Conservation (phyloP, 2,888 invertebrate genomes). For the Watsonalla binaria region DNA sequence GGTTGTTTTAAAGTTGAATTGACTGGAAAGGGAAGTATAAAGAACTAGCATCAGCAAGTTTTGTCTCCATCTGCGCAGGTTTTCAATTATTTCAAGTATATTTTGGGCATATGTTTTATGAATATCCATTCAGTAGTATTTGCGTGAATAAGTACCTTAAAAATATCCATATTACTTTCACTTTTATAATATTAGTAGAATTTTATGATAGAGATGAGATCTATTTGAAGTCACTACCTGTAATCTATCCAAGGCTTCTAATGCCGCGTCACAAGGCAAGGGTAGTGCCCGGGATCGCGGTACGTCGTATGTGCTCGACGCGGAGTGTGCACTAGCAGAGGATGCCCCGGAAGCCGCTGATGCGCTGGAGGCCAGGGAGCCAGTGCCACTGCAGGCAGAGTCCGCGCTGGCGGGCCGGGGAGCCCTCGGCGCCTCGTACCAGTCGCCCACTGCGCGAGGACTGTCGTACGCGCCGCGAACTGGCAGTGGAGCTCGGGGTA, state of each 20-base stretch:
- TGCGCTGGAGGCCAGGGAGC: conserved; percentile 70
- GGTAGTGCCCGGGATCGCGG: conserved; percentile 67
- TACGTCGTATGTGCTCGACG: conserved; percentile 73
- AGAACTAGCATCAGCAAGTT: too few relatives aligned
- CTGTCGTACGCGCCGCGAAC: conserved; percentile 85
- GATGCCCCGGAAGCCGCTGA: conserved; percentile 73
- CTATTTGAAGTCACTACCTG: conserved; percentile 65
- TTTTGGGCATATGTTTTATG: too few relatives aligned
- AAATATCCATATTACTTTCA: too few relatives aligned
- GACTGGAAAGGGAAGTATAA: too few relatives aligned
- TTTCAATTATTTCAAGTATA: too few relatives aligned
- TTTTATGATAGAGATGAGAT: too few relatives aligned
- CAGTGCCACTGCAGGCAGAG: conserved; percentile 76
- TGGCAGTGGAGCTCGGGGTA: conserved; percentile 71
- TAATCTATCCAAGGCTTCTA: conserved; percentile 69
- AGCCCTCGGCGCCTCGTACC: conserved; percentile 72
- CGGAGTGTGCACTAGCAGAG: conserved; percentile 44
- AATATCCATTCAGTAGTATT: too few relatives aligned
- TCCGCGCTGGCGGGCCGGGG: conserved; percentile 77
- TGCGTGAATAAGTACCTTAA: too few relatives aligned
- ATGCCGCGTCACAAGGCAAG: conserved; percentile 70
- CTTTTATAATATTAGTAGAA: too few relatives aligned
- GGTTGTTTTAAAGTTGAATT: too few relatives aligned
- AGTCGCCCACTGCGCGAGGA: conserved; percentile 60
- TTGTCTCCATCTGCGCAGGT: too few relatives aligned